Conservation (phyloP, 2,113 vertebrate genomes). For the Carassius gibelio region DNA sequence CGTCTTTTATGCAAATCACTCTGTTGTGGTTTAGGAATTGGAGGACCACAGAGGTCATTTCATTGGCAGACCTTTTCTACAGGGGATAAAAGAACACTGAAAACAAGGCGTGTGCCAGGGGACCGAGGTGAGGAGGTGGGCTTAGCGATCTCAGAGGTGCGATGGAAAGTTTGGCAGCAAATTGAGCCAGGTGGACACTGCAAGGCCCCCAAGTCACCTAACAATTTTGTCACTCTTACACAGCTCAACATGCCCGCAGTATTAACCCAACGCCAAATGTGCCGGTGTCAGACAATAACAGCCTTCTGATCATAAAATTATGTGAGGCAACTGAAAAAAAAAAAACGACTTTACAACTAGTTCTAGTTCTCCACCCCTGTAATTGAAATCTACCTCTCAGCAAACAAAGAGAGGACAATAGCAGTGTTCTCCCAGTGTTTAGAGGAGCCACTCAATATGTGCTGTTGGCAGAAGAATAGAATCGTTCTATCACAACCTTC, state of each 20-base stretch:
- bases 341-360: conserved; percentile 22
- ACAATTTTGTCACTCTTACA: conserved; percentile 48
- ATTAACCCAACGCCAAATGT: conserved; percentile 19
- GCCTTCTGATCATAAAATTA: conserved; percentile 17
- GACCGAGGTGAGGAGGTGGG: conserved; percentile 52
- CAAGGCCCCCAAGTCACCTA: conserved; percentile 42
- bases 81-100: conserved; percentile 46
- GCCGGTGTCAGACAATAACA: conserved; percentile 37
- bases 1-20: conserved; percentile 45
- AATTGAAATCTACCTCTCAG: conserved; percentile 36
- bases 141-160: conserved; percentile 56
- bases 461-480: conserved; percentile 55
- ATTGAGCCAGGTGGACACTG: conserved; percentile 52
- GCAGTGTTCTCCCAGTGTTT: conserved; percentile 45
- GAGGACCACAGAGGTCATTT: conserved; percentile 56
- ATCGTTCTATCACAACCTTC: conserved; percentile 54
- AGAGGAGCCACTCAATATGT: conserved; percentile 47
- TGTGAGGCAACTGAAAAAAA: background rate
- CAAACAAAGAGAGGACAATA: conserved; percentile 55
- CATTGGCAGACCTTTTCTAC: conserved; percentile 47
- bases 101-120: conserved; percentile 48
- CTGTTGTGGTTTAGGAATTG: conserved; percentile 29
- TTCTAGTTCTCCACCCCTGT: conserved; percentile 23
- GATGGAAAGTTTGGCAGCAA: conserved; percentile 58
- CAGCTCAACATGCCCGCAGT: background rate